A percentile compares a stretch with the other conserved stretches of the same genome.
phyloP scores from a whole-genome alignment of 2,888 invertebrate genomes.

The Chrysolina haemoptera region DNA sequence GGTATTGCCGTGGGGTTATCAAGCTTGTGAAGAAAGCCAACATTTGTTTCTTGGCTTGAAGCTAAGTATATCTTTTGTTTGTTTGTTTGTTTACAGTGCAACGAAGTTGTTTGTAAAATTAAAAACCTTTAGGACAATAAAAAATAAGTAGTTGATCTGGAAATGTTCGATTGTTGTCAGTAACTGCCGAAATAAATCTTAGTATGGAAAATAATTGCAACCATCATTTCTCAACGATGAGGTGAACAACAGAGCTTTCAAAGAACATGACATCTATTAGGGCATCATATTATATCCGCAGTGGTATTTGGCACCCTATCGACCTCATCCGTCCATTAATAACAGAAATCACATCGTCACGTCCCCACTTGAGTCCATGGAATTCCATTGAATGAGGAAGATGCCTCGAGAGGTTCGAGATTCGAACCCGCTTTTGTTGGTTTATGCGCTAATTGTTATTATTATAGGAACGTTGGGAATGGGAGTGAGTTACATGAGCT shows the following conservation, averaged over 20 bases:
- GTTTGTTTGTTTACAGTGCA: too few species aligned
- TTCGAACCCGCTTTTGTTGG: slow-evolving; percentile 15
- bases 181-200: neutral
- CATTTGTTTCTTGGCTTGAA: too few species aligned
- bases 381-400: slow-evolving; percentile 13
- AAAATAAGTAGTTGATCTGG: too few species aligned
- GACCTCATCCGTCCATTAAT: slow-evolving; percentile 16
- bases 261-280: neutral
- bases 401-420: slow-evolving; percentile 16
- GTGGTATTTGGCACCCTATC: slow-evolving; percentile 17
- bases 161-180: too few species aligned
- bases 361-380: slow-evolving; percentile 15
- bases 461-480: slow-evolving; percentile 18
- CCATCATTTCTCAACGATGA: neutral
- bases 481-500: slow-evolving; percentile 15
- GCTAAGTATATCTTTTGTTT: too few species aligned
- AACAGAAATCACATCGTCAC: slow-evolving; percentile 18
- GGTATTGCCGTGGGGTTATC: too few species aligned
- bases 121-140: too few species aligned
- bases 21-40: too few species aligned
- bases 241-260: neutral
- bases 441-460: slow-evolving; percentile 15
- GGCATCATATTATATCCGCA: neutral
- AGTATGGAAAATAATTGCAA: neutral
- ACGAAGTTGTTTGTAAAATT: too few species aligned